phyloP scores from a whole-genome alignment of 2,797 vertebrate species.

The Phoebastria nigripes region DNA sequence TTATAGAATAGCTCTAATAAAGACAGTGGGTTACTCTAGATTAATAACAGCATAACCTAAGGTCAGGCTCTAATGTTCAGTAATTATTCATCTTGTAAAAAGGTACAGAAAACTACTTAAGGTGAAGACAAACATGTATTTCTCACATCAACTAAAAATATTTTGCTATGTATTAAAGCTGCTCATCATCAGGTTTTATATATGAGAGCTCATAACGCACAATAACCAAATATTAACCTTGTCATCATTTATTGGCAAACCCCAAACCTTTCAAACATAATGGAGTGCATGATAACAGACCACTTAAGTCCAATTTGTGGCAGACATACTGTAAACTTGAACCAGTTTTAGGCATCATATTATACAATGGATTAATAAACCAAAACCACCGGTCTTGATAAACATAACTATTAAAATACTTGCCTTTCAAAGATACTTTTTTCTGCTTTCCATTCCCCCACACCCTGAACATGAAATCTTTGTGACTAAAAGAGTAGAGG shows the following conservation, averaged over 20 bases:
- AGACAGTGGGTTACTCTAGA: background rate
- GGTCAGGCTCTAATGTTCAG: background rate
- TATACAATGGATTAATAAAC: background rate
- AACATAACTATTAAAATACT: background rate
- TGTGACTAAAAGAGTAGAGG: background rate
- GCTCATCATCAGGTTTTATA: background rate
- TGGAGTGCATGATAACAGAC: background rate
- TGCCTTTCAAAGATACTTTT: background rate
- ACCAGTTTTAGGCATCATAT: background rate
- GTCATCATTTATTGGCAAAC: background rate
- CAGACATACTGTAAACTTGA: background rate
- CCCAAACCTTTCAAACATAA: background rate
- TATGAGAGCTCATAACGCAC: background rate
- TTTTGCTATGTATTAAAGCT: background rate
- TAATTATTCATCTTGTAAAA: background rate
- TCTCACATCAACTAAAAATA: background rate
- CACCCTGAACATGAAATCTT: background rate
- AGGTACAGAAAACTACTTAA: background rate
- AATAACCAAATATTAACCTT: background rate
- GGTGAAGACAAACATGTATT: background rate
- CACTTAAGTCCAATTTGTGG: background rate
- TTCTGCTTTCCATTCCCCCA: background rate
- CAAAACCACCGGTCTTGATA: background rate
- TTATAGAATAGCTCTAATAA: background rate
- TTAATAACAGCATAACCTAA: background rate